Base-by-base conservation (phyloP, 2,113 vertebrate genomes). In the Pterocles orientalis region DNA sequence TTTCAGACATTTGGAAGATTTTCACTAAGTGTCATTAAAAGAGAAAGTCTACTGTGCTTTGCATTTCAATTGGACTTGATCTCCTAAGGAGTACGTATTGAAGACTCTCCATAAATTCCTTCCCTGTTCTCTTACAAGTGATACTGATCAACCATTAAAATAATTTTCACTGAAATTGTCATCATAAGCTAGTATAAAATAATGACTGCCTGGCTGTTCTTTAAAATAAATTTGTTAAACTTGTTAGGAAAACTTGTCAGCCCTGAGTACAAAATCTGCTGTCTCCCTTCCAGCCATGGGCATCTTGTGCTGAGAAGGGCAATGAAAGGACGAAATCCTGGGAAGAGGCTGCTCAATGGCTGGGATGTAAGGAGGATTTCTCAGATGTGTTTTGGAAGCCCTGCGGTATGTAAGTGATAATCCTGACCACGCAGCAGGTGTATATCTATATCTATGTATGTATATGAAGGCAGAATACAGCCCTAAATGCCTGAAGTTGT, bases 1-100 rank as follows among this genome's bases (percentile, higher is more conserved):
- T 88, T 94, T 85, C 79, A 92, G 86, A 34, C 20, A 13, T 81
- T 85, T 84, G 76, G 73, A 81, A 87, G 58, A 41, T 62, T 68
- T 79, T 92, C 34, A 21, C 34, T 47, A 78, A 70, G 66, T 50
- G 69, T 80, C 47, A 23, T 62, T 83, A 69, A 80, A 82, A 83
- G 77, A 65, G 21, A 51, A 75, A 89, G 53, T 83, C 72, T 83
- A 6, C 43, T 47, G 79, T 68, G 57, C 62, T 92, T 61, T 87
- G 57, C 86, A 72, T 95, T 84, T 94, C 64, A 81, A 57, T 77
- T 62, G 69, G 43, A 43, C 64, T 53, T 66, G 29, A 19, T 62
- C 24, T 83, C 66, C 41, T 65, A 51, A 66, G 34, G 56, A 75
- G 33, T 7, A 57, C 23, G 21, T 29, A 20, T 33, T 43, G 41